Evolutionary conservation across 2,888 invertebrate genomes (phyloP), one percentile per base, ranked within the genome.

Genomic region (Formica aserva): DNA sequence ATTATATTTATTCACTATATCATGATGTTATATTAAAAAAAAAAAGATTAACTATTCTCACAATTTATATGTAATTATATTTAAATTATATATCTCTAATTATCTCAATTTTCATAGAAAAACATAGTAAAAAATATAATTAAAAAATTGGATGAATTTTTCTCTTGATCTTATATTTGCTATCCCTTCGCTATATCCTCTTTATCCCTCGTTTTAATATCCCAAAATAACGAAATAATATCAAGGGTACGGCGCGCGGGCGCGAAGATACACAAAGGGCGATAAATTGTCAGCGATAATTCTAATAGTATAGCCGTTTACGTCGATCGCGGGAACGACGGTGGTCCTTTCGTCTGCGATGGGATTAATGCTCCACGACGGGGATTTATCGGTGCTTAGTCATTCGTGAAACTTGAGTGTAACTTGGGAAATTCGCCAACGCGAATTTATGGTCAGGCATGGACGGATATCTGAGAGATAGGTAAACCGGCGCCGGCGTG

Each of bases 371-470:
- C 57, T 41, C 57, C 67, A 57, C 78, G 67, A 78, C 78, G 41
- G 32, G 67, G 78, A 78, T 78, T 78, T 78, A 78, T 78, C 67
- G 78, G 78, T 67, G 78, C 67, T 78, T 78, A 78, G 78, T 78
- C 78, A 67, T 78, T 78, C 78, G 67, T 78, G 78, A 67, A 67
- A 78, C 78, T 78, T 78, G 67, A 57, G 22, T 67, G 67, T 78
- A 78, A 78, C 78, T 78, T 78, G 78, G 57, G 78, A 78, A 67
- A 78, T 78, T 78, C 78, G 57, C 67, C 77, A 32, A 41, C 67
- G 48, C 41, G 32, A 67, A 78, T 78, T 78, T 78, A 78, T 78
- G 78, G 78, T 78, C 78, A 78, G 67, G 67, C 77, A 77, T 77
- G 67, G 78, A 78, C 67, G 78, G 78, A 77, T 52, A 52, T 77